A percentile compares a stretch with the other conserved stretches of the same genome.
These are phyloP conservation scores for Haplotaxodon microlepis DNA, from an alignment of 2,113 vertebrate species.

Conservation along the genomic window DNA sequence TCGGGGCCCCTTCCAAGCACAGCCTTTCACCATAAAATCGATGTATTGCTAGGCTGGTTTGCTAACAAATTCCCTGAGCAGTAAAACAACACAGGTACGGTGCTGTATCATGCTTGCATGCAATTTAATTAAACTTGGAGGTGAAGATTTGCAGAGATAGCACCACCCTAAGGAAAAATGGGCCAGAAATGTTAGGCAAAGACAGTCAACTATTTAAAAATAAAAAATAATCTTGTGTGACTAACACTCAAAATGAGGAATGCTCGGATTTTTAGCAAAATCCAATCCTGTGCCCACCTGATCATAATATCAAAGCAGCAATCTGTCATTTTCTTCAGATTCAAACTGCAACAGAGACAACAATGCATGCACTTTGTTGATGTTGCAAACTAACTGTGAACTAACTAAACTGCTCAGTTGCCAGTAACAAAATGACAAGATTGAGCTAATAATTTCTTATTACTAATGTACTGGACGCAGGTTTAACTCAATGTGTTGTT, in stretches of 20 bases:
- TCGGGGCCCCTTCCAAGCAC: background rate
- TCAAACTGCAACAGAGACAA: background rate
- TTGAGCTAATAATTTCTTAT: background rate
- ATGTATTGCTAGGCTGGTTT: conserved; percentile 36
- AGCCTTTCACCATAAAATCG: conserved; percentile 19
- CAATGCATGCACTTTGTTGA: background rate
- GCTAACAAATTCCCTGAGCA: conserved; percentile 26
- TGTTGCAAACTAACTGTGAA: background rate
- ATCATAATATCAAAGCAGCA: background rate
- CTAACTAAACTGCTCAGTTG: background rate
- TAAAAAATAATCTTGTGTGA: background rate
- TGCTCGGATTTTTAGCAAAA: background rate
- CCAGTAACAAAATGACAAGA: background rate
- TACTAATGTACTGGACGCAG: background rate
- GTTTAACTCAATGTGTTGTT: background rate
- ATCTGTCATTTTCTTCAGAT: background rate
- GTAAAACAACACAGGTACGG: background rate
- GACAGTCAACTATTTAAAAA: background rate
- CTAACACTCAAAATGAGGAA: background rate
- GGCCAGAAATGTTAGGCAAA: background rate
- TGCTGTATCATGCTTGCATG: background rate
- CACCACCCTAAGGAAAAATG: background rate
- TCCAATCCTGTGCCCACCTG: background rate
- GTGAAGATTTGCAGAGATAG: background rate
- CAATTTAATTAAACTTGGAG: conserved; percentile 14